Evolutionary conservation across 2,797 vertebrate species (phyloP), one percentile per base, ranked within the genome.

Genomic region (Premnoplex brunnescens): DNA sequence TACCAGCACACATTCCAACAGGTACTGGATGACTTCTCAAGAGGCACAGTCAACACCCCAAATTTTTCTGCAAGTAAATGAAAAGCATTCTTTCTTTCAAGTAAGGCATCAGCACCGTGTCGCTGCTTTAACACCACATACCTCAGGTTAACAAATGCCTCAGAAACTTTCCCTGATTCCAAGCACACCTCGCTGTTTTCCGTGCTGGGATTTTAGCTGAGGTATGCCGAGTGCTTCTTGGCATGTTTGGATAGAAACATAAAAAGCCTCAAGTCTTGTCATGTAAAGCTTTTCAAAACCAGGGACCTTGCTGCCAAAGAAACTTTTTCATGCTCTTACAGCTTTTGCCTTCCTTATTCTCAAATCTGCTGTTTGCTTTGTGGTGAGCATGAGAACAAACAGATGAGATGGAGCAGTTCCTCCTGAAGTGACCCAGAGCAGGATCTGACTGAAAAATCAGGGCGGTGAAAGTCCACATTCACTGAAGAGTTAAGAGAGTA

Each of bases 271-370:
- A 55, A 88, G 79, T 64, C 76, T 55, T 85, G 91, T 90, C 91
- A 75, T 28, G 68, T 19, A 83, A 91, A 94, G 86, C 78, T 87
- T 96, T 77, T 80, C 95, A 93, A 93, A 89, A 75, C 68, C 44
- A 16, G 0, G 24, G 59, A 77, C 64, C 51, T 80, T 32, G 7
- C 62, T 89, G 84, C 93, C 92, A 96, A 88, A 72, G 49, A 37
- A 81, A 85, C 66, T 19, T 83, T 68, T 91, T 27, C 72, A n/a
- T 43, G 58, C 73, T 88, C 76, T 82, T 77, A 66, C 22, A 92
- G 82, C 32, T 88, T 84, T n/a, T 73, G 64, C 91, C 64, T 83
- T 48, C 72, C 55, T 59, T 10, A 49, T 14, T 81, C 4, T 3
- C 51, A 72, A 55, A 63, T 30, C 43, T 58, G 82, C 41, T 44